phyloP scores from a whole-genome alignment of 2,888 invertebrate genomes.

The Lapara coniferarum region DNA sequence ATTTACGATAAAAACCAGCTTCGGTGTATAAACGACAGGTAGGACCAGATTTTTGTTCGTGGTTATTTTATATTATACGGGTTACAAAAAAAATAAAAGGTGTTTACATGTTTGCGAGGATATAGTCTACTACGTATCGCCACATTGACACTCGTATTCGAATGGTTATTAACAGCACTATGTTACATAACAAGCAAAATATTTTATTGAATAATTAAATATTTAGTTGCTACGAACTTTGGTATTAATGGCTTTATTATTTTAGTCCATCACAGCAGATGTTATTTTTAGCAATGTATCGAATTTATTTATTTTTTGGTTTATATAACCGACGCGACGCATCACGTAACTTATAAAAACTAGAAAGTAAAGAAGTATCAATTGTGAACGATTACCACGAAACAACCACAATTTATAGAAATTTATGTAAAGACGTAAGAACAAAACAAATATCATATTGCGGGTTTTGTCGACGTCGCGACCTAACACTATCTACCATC shows the following conservation, averaged over 20 bases:
- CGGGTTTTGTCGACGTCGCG: background rate
- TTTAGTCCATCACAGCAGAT: background rate
- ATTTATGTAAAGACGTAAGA: background rate
- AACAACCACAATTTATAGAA: background rate
- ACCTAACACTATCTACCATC: constrained; percentile 29
- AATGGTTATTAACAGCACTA: background rate
- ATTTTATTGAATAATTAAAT: background rate
- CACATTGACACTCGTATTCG: background rate
- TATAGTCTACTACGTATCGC: background rate
- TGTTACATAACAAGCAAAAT: background rate
- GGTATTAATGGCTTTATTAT: background rate
- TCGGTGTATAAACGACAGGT: constrained; percentile 39
- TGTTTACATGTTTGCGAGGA: background rate
- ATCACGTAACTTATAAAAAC: background rate
- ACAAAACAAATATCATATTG: constrained; percentile 4
- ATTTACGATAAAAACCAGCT: constrained; percentile 54
- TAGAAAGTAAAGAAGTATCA: background rate
- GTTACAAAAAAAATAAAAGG: constrained; percentile 5
- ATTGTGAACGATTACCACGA: too few relatives aligned
- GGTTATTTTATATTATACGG: constrained; percentile 2
- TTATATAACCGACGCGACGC: background rate
- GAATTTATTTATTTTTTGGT: background rate
- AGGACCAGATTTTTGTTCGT: constrained; percentile 29
- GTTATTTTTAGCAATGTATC: background rate
- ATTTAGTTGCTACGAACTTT: background rate